Evolutionary conservation across 1,140 invertebrate genomes (phyloP).

Genomic region (Drosophila neocordata): DNA sequence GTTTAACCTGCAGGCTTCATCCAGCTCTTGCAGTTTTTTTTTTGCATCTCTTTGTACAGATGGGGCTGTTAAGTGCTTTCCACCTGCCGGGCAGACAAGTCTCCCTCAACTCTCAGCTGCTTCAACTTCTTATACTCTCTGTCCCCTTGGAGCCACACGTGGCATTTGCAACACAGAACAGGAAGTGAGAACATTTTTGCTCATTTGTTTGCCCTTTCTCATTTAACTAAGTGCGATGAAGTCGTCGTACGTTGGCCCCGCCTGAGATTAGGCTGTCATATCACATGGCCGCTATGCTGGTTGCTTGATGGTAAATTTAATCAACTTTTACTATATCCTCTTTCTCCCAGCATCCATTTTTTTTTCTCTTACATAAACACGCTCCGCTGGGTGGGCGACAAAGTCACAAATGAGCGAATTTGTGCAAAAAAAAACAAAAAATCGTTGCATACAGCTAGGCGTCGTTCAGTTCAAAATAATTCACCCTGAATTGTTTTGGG

Average conservation of each 20-base stretch:
- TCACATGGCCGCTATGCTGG: background rate
- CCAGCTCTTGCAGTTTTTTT: constrained; percentile 19
- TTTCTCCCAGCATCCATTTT: background rate
- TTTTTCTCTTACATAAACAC: constrained; percentile 18
- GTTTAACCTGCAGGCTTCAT: constrained; percentile 40
- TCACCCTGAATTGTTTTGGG: constrained; percentile 59
- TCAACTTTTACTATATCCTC: constrained; percentile 34
- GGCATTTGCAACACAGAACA: constrained; percentile 30
- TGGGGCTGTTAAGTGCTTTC: constrained; percentile 67
- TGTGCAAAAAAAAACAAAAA: constrained; percentile 27
- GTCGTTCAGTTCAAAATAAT: constrained; percentile 41
- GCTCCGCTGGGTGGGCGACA: background rate
- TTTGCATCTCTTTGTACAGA: constrained; percentile 18
- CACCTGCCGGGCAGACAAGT: constrained; percentile 63
- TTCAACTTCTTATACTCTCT: background rate
- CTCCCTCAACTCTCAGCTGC: background rate
- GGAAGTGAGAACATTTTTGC: constrained; percentile 56
- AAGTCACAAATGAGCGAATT: constrained; percentile 22
- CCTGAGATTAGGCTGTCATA: constrained; percentile 50
- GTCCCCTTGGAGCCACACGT: constrained; percentile 31
- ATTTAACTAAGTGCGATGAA: constrained; percentile 75
- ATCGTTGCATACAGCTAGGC: constrained; percentile 31
- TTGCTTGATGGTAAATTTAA: constrained; percentile 68
- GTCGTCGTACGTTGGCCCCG: constrained; percentile 65
- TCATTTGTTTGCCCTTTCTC: constrained; percentile 69